Percentiles rank a stretch among this genome's conserved stretches.
Conservation (phyloP, 2,797 vertebrate genomes). For the Betta splendens region DNA sequence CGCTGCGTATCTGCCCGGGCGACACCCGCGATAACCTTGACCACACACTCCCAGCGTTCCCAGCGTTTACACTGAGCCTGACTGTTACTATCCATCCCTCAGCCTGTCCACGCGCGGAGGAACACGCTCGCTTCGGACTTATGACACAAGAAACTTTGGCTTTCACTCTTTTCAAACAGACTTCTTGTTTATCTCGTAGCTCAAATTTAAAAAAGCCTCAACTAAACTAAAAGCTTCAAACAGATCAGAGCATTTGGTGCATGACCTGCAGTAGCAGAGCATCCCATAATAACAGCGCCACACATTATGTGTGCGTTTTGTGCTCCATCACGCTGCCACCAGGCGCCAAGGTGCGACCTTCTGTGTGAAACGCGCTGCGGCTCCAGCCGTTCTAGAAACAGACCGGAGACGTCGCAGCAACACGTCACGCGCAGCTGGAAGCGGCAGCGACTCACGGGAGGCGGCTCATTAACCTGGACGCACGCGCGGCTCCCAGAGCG, state of each 20-base stretch:
- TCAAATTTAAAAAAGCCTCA: too few species aligned
- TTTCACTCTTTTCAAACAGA: too few species aligned
- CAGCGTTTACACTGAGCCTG: neutral
- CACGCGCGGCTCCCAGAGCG: conserved; percentile 17
- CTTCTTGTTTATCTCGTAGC: too few species aligned
- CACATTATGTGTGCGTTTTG: too few species aligned
- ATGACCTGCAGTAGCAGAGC: too few species aligned
- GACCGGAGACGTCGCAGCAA: conserved; percentile 4
- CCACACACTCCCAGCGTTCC: conserved; percentile 19
- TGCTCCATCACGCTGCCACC: conserved; percentile 24
- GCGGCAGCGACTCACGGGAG: conserved; percentile 43
- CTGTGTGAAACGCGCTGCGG: conserved; percentile 17
- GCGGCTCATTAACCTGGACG: conserved; percentile 60
- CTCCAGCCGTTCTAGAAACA: conserved; percentile 3
- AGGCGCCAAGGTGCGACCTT: conserved; percentile 1
- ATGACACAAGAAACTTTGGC: conserved; percentile 49
- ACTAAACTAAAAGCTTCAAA: too few species aligned
- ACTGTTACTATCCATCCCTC: conserved; percentile 7
- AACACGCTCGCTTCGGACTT: conserved; percentile 36
- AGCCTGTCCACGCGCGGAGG: conserved; percentile 22
- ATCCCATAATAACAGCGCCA: too few species aligned
- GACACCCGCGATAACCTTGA: conserved; percentile 58
- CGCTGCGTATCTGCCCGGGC: too few species aligned
- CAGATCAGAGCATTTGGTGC: too few species aligned
- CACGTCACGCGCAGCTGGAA: conserved; percentile 26